Base-by-base conservation (phyloP, 2,888 invertebrate species). In the Mythimna impura region DNA sequence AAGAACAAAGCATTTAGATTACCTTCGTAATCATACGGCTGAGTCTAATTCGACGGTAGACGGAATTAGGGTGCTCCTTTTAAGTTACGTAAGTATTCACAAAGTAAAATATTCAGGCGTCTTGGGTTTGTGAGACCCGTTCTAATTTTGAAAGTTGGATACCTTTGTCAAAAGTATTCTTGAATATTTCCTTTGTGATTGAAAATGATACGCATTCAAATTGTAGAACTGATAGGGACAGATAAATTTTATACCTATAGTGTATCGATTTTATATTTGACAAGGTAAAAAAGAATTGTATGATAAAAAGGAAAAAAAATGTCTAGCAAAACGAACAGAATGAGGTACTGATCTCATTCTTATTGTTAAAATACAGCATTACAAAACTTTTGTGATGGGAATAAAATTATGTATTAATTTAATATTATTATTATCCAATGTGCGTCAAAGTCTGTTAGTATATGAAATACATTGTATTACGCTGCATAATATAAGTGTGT, bases 111-210 rank as follows among this genome's bases (percentile, higher is more conserved):
- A 60, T 71, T 72, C 64, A 5, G 62, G 55, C 50, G 60, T 63
- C 58, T 64, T 68, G 17, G 43, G 57, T 70, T 47, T 3, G 47
- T 47, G 63, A 54, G 72, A 78, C 60, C 22, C 66, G 73, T 40
- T 66, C 66, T 67, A 74, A 52, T 84, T 86, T 87, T 82, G 58
- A 75, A 73, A 68, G 72, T 62, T 43, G 74, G 61, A 77, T 76
- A 76, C 62, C 60, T 78, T 62, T 71, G 17, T 43, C 10, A 52
- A 76, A 79, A 80, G 62, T 76, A 69, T 57, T 17, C 62, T 22
- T 73, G 63, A 74, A 70, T 40, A 78, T 76, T 83, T 66, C 25
- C 20, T 63, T 81, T 73, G 65, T 73, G 71, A 83, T 78, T 85
- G 66, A 75, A 81, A 82, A 73, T 54, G 40, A 55, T 25, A 25